These are phyloP conservation scores for Melangyna quadrimaculata DNA, from an alignment of 2,888 invertebrate species.

Conservation along the genomic window DNA sequence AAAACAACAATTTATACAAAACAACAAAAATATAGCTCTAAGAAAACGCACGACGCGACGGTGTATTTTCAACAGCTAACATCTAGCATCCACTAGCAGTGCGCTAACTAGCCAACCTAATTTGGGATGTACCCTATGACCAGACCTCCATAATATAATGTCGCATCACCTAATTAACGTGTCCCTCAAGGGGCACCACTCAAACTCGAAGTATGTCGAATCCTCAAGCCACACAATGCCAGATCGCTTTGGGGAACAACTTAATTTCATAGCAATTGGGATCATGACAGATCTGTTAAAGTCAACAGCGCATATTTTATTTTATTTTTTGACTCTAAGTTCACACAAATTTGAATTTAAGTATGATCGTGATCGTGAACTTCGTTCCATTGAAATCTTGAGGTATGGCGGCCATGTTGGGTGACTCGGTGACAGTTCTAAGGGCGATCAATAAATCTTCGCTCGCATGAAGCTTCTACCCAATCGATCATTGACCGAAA, in stretches of 20 bases:
- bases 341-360: slow-evolving; percentile 43
- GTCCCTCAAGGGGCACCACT: neutral
- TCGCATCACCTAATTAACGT: slow-evolving; percentile 56
- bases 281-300: slow-evolving; percentile 61
- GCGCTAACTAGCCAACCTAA: slow-evolving; percentile 62
- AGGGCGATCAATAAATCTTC: slow-evolving; percentile 63
- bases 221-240: slow-evolving; percentile 9
- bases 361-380: slow-evolving; percentile 16
- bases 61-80: slow-evolving; percentile 20
- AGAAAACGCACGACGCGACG: neutral
- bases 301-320: slow-evolving; percentile 56
- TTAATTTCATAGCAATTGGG: slow-evolving; percentile 61
- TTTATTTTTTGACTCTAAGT: neutral
- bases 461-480: slow-evolving; percentile 54
- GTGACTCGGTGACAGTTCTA: slow-evolving; percentile 45
- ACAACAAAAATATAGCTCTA: neutral
- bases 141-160: neutral
- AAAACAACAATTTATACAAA: neutral
- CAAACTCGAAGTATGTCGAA: slow-evolving; percentile 23
- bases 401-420: neutral
- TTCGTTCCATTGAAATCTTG: neutral
- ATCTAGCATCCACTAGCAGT: slow-evolving; percentile 22
- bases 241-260: slow-evolving; percentile 34
- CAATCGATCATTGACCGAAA: slow-evolving; percentile 52
- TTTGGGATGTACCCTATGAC: slow-evolving; percentile 43